Base-by-base conservation (phyloP, 2,797 vertebrate genomes). In the Fringilla coelebs region DNA sequence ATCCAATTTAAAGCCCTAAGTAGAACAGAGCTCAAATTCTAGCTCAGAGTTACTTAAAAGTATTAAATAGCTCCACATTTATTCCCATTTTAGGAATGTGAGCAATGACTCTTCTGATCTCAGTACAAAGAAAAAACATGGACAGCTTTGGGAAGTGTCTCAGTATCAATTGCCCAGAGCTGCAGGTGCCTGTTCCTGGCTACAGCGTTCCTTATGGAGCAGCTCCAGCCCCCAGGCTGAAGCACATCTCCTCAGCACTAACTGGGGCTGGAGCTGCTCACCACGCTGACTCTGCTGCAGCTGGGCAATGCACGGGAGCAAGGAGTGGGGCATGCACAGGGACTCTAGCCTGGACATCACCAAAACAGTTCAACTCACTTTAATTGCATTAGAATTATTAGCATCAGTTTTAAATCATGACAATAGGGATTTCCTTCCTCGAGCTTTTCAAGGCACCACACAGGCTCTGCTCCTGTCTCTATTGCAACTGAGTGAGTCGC, bases 271-370 rank as follows among this genome's bases (percentile, higher is more conserved):
- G 52, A 91, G 13, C 6, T 17, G 8, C 11, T 80, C 1, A 0
- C 32, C 41, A 13, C 0, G 0, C 55, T 34, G 51, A 25, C 13
- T 3, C 0, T 0, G 2, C 29, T 11, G 9, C 7, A 4, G 15
- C 29, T 78, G 52, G 78, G 36, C 13, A 38, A 34, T 2, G 21
- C 67, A 54, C 13, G 34, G 11, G 70, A 66, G 19, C 26, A 38
- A 24, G 22, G 36, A 57, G 26, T 7, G 6, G 3, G 43, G 31
- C 1, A 0, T 16, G 25, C 16, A 13, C 1, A 8, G 7, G 22
- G 28, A 34, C 31, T 68, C 45, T 11, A 43, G 19, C 34, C 24
- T 81, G 25, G 6, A 41, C 29, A 17, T 25, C 78, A 46, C 9
- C 66, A 19, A 79, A 84, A 79, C 4, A 66, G 63, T 55, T 61